Base-by-base conservation (phyloP, 1,140 invertebrate genomes). In the Euborellia annulipes region DNA sequence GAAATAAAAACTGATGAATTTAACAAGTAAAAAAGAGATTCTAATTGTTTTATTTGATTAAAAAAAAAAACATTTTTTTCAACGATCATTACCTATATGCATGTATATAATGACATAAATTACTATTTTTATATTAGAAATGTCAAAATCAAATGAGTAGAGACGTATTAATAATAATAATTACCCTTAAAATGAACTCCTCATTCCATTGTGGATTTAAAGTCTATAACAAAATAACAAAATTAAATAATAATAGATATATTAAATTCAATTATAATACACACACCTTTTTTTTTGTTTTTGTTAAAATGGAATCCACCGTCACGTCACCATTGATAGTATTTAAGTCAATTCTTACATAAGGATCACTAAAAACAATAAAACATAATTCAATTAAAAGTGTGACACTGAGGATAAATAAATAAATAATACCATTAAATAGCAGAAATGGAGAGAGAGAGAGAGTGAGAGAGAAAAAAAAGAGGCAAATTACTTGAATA, bases 151-250 rank as follows among this genome's bases (percentile, higher is more conserved):
- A n/a, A n/a, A n/a, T n/a, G n/a, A n/a, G n/a, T n/a, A n/a, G n/a
- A n/a, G n/a, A n/a, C n/a, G n/a, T 6, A 27, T 27, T 27, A 27
- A 6, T 27, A 27, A 27, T 4, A 22, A 45, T 47, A 73, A 76
- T 79, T 71, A 92, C 89, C 68, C 85, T 74, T 66, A 95, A 92
- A 62, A 92, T 70, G 67, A 94, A 95, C 70, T 95, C 90, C 71
- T 96, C 89, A 66, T 92, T 83, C 93, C 93, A 97, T 63, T 78
- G 71, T 58, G 91, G 92, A 75, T 95, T 95, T 49, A 97, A 68
- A 50, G 89, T 93, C 82, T 89, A 68, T 45, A 73, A 75, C 64
- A 52, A 53, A 55, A 51, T 50, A 48, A 53, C 50, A 54, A 52
- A 6, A 30, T 22, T 16, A 2, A 43, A 16, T 27, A 16, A 27